These are phyloP conservation scores for Ceyx cyanopectus DNA, from an alignment of 2,113 vertebrate genomes.

Conservation along the genomic window DNA sequence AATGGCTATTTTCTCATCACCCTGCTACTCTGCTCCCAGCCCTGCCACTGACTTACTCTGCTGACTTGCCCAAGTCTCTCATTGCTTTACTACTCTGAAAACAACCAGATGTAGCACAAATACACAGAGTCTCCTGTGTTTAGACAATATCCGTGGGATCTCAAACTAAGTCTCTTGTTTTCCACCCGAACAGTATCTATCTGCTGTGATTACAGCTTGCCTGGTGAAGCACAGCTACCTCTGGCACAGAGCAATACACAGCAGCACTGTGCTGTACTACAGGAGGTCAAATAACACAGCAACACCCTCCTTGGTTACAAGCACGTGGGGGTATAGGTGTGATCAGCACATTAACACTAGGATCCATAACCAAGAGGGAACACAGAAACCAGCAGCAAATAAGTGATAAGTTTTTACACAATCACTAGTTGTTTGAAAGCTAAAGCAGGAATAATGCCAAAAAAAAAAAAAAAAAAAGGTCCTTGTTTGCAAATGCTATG, in stretches of 20 bases:
- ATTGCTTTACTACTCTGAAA: neutral
- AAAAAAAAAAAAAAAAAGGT: neutral
- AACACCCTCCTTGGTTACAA: neutral
- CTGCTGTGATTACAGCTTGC: neutral
- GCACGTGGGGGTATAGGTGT: neutral
- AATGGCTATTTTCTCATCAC: neutral
- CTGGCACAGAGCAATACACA: neutral
- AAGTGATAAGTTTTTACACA: neutral
- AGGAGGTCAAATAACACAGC: neutral
- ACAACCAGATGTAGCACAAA: neutral
- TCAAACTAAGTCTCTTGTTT: neutral
- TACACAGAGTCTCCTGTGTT: neutral
- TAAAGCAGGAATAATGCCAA: neutral
- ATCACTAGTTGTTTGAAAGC: neutral
- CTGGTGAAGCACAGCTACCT: neutral
- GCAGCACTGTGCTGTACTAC: neutral
- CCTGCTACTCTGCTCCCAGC: neutral
- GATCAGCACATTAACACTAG: neutral
- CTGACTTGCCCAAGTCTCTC: neutral
- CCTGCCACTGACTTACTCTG: neutral
- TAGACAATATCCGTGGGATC: neutral
- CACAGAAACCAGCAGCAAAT: neutral
- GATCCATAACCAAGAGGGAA: neutral
- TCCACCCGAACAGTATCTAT: fast-evolving
- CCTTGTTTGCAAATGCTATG: neutral